Conservation (phyloP, 1,140 invertebrate species). For the Rhagoletis zephyria region DNA sequence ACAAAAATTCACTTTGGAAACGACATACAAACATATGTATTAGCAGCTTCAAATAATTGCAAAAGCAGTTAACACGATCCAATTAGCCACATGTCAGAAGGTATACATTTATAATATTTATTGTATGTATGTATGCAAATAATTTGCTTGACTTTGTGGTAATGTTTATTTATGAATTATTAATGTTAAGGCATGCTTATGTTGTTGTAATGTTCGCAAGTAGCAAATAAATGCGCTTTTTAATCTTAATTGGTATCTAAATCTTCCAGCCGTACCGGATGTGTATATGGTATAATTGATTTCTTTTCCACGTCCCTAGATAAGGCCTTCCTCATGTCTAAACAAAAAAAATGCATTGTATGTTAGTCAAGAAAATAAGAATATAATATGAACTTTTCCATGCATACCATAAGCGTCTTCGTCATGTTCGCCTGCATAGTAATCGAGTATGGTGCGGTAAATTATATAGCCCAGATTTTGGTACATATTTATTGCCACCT, state of each 20-base stretch:
- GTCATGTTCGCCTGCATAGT: conserved; percentile 96
- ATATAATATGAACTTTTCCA: conserved; percentile 24
- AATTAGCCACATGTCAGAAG: conserved; percentile 18
- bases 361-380: conserved; percentile 51
- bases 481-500: conserved; percentile 98
- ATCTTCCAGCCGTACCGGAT: conserved; percentile 96
- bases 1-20: not conserved
- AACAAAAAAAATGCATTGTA: conserved; percentile 68
- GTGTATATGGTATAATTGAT: conserved; percentile 92
- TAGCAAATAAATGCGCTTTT: conserved; percentile 42
- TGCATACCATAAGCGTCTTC: conserved; percentile 96
- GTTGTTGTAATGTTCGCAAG: conserved; percentile 55
- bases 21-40: too few species aligned
- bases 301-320: conserved; percentile 93
- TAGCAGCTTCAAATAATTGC: not conserved
- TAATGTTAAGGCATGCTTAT: conserved; percentile 26
- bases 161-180: not conserved
- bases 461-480: conserved; percentile 96
- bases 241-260: conserved; percentile 81
- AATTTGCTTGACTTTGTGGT: not conserved
- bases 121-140: conserved; percentile 16
- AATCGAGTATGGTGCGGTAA: conserved; percentile 95
- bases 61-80: not conserved
- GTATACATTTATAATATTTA: conserved; percentile 25
- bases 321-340: conserved; percentile 98